Conservation (phyloP, 2,797 vertebrate genomes). For the Pseudopleuronectes americanus region DNA sequence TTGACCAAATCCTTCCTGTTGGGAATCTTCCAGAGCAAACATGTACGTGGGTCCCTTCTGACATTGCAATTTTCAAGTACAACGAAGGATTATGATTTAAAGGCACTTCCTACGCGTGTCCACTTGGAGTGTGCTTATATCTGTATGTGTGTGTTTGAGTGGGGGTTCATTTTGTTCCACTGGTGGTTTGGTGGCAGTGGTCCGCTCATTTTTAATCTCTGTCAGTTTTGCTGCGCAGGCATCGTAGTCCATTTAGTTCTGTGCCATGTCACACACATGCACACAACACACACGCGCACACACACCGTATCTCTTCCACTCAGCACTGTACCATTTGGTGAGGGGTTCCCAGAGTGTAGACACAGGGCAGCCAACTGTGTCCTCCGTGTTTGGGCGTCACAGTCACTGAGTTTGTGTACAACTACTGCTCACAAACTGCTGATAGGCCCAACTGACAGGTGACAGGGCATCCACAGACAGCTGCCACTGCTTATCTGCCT, state of each 20-base stretch:
- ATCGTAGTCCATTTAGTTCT: constrained; percentile 36
- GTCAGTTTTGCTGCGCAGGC: constrained; percentile 52
- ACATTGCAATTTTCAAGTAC: constrained; percentile 43
- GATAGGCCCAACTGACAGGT: constrained; percentile 31
- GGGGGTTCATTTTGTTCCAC: constrained; percentile 23
- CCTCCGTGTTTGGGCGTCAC: constrained; percentile 33
- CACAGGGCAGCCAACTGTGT: constrained; percentile 38
- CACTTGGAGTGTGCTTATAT: background rate
- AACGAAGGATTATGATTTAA: constrained; percentile 42
- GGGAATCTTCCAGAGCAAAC: constrained; percentile 47
- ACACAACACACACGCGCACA: background rate
- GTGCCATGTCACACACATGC: constrained; percentile 20
- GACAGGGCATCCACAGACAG: constrained; percentile 18
- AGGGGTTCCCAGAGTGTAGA: constrained; percentile 48
- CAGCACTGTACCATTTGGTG: constrained; percentile 36
- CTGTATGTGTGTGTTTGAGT: constrained; percentile 3
- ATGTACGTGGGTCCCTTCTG: constrained; percentile 48
- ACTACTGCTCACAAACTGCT: constrained; percentile 37
- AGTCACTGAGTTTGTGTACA: constrained; percentile 31
- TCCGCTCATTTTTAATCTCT: constrained; percentile 63
- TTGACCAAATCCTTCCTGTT: constrained; percentile 51
- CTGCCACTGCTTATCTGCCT: constrained; percentile 12
- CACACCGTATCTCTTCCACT: constrained; percentile 32
- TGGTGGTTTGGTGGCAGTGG: constrained; percentile 55
- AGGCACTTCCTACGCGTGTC: background rate